Conservation (phyloP, 2,888 invertebrate species). For the Eudemis profundana region DNA sequence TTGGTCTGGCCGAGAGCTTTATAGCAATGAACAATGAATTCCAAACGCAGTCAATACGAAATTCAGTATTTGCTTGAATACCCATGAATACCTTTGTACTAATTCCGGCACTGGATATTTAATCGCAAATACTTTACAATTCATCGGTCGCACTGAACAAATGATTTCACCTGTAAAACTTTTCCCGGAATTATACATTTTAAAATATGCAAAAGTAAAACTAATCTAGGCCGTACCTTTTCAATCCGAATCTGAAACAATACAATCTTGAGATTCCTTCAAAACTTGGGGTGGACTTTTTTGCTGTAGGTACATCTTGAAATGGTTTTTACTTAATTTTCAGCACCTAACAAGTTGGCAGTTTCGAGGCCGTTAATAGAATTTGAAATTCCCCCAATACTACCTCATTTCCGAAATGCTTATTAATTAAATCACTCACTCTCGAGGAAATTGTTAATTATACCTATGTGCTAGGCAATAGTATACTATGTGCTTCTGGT, state of each 20-base stretch:
- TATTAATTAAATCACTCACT: no score
- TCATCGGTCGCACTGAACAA: conserved; percentile 16
- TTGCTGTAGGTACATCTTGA: neutral
- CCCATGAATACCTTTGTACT: no score
- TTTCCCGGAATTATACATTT: conserved; percentile 8
- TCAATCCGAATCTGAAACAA: conserved; percentile 23
- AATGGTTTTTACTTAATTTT: neutral
- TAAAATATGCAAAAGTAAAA: conserved; percentile 31
- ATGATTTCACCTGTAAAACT: neutral
- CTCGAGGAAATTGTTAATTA: no score
- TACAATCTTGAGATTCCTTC: conserved; percentile 11
- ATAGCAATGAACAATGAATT: neutral
- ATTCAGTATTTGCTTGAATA: no score
- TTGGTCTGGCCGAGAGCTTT: no score
- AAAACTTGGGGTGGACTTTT: neutral
- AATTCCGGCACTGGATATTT: conserved; percentile 4
- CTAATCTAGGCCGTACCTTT: conserved; percentile 11
- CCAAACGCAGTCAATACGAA: neutral
- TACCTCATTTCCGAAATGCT: no score
- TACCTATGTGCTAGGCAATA: no score
- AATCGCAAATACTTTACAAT: conserved; percentile 21
- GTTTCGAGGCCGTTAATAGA: no score
- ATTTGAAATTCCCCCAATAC: no score
- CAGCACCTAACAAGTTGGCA: no score
- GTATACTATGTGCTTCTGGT: no score